Conservation (phyloP, 2,888 invertebrate species). For the Apamea epomidion region DNA sequence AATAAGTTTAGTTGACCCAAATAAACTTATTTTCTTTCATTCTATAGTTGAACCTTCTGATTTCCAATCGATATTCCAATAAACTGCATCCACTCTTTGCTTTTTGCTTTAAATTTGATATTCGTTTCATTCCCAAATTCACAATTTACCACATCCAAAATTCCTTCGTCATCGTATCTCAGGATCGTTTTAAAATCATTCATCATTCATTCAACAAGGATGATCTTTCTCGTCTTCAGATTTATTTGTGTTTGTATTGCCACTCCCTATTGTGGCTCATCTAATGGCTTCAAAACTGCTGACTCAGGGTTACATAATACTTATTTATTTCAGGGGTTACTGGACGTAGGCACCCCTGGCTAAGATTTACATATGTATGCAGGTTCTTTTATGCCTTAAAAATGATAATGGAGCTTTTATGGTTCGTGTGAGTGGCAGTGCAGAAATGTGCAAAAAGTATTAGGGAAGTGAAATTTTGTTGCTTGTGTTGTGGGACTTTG, state of each 20-base stretch:
- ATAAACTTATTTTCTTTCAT: too few species aligned
- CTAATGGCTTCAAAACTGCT: slow-evolving; percentile 79
- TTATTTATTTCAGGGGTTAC: slow-evolving; percentile 57
- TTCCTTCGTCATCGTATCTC: slow-evolving; percentile 43
- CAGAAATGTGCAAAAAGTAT: slow-evolving; percentile 37
- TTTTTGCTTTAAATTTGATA: background rate
- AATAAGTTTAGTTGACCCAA: too few species aligned
- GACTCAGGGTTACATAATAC: slow-evolving; percentile 66
- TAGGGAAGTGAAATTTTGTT: background rate
- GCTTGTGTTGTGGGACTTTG: background rate
- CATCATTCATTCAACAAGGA: slow-evolving; percentile 79
- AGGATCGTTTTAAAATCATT: slow-evolving; percentile 86
- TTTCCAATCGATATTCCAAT: background rate
- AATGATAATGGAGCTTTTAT: slow-evolving; percentile 58
- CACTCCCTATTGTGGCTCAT: slow-evolving; percentile 77
- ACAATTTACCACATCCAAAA: slow-evolving; percentile 38
- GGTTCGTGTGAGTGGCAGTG: slow-evolving; percentile 31
- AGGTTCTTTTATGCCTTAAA: slow-evolving; percentile 50
- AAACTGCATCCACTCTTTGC: background rate
- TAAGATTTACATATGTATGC: slow-evolving; percentile 61
- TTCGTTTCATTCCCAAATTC: background rate
- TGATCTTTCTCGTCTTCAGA: slow-evolving; percentile 77
- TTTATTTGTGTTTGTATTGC: slow-evolving; percentile 83
- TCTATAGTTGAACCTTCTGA: background rate
- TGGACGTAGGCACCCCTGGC: slow-evolving; percentile 51